A percentile compares a stretch with the other conserved stretches of the same genome.
Conservation (phyloP, 2,113 vertebrate species). For the Muntiacus reevesi region DNA sequence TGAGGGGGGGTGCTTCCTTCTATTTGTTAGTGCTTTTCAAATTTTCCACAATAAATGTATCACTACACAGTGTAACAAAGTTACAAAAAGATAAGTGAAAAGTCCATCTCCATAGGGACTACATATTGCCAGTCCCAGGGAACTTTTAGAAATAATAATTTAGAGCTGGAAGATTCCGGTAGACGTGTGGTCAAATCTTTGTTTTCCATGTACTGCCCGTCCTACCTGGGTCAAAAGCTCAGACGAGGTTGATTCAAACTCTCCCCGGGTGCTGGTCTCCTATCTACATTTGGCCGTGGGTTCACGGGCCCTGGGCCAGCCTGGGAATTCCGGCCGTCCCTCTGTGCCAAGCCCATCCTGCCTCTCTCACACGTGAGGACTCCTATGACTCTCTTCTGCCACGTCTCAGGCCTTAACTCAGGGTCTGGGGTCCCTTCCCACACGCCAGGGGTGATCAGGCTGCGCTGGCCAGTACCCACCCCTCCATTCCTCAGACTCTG, state of each 20-base stretch:
- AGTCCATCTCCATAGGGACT: not conserved
- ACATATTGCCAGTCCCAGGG: not conserved
- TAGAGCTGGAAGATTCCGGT: not conserved
- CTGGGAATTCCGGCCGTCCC: not conserved
- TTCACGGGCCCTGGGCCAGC: not conserved
- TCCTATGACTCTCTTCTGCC: not conserved
- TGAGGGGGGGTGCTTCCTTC: not conserved
- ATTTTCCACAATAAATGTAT: not conserved
- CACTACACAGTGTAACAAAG: not conserved
- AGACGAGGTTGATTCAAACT: accelerated
- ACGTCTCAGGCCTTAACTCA: not conserved
- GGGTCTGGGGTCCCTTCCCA: accelerated
- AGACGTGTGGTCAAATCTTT: not conserved
- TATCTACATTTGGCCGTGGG: accelerated
- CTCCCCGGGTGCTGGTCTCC: not conserved
- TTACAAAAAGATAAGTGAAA: not conserved
- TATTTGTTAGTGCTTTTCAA: not conserved
- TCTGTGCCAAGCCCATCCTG: not conserved
- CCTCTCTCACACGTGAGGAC: not conserved
- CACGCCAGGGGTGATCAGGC: not conserved
- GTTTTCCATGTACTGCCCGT: not conserved
- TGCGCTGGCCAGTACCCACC: not conserved
- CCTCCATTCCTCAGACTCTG: not conserved
- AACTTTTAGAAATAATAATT: not conserved
- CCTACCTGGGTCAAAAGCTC: not conserved